Evolutionary conservation across 1,140 invertebrate genomes (phyloP).

Genomic region (Drosophila rhopaloa): DNA sequence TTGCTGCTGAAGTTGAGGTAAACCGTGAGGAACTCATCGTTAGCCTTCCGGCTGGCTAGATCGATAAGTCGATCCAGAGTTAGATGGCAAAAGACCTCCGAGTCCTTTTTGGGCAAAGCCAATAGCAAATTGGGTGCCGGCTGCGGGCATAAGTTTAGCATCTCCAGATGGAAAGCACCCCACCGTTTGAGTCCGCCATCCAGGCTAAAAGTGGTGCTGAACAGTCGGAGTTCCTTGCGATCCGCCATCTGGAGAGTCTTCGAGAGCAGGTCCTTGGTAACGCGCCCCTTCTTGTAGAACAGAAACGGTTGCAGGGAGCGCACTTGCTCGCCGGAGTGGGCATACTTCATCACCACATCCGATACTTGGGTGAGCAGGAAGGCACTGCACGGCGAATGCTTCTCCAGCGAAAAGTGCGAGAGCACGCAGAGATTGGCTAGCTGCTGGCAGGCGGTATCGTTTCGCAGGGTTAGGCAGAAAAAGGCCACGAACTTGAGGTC

Average conservation of each 20-base stretch:
- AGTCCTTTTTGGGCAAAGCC: slow-evolving; percentile 14
- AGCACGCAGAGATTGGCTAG: slow-evolving; percentile 90
- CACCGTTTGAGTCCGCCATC: slow-evolving; percentile 74
- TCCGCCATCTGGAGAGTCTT: slow-evolving; percentile 51
- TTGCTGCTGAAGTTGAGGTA: slow-evolving; percentile 85
- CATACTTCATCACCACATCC: slow-evolving; percentile 82
- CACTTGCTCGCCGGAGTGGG: slow-evolving; percentile 82
- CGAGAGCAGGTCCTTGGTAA: slow-evolving; percentile 84
- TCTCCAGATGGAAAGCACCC: slow-evolving; percentile 83
- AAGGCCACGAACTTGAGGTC: slow-evolving; percentile 83
- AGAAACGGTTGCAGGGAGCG: slow-evolving; percentile 85
- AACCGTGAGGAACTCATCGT: slow-evolving; percentile 85
- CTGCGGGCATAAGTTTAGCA: slow-evolving; percentile 85
- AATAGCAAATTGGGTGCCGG: slow-evolving; percentile 24
- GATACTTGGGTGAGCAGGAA: slow-evolving; percentile 85
- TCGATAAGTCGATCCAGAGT: slow-evolving; percentile 86
- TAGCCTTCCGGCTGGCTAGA: slow-evolving; percentile 70
- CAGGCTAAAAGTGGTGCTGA: slow-evolving; percentile 75
- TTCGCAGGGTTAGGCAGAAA: slow-evolving; percentile 73
- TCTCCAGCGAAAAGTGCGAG: slow-evolving; percentile 85
- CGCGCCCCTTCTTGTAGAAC: slow-evolving; percentile 85
- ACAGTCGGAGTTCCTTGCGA: slow-evolving; percentile 57
- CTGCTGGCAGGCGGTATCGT: slow-evolving; percentile 87
- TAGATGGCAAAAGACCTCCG: slow-evolving; percentile 85
- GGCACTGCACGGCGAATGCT: slow-evolving; percentile 85